phyloP scores from a whole-genome alignment of 2,797 vertebrate genomes.

The Parotocinclus haroldoi region DNA sequence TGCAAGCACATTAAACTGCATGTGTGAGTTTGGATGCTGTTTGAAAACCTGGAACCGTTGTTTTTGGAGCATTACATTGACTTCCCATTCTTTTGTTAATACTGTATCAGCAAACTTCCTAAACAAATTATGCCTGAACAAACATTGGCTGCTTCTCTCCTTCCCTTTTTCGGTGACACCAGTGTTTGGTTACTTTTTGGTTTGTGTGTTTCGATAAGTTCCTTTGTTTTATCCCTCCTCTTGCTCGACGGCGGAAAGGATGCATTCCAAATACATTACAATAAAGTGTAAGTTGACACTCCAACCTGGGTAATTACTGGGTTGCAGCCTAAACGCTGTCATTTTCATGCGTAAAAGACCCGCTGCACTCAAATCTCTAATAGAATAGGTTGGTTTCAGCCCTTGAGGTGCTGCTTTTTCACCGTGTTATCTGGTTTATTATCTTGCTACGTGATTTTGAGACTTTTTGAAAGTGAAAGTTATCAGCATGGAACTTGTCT shows the following conservation, averaged over 20 bases:
- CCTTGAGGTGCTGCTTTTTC: too few species aligned
- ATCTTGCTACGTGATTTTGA: too few species aligned
- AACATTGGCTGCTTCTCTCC: conserved; percentile 4
- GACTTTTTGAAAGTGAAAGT: too few species aligned
- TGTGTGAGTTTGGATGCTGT: conserved; percentile 30
- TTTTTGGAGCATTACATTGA: conserved; percentile 6
- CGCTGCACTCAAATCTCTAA: too few species aligned
- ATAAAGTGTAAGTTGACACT: too few species aligned
- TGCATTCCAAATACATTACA: too few species aligned
- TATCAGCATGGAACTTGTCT: too few species aligned
- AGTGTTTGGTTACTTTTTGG: conserved; percentile 6
- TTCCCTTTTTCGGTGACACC: not conserved
- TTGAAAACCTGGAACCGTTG: not conserved
- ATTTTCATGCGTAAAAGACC: too few species aligned
- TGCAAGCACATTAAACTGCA: conserved; percentile 42
- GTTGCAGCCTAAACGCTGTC: too few species aligned
- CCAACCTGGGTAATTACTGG: too few species aligned
- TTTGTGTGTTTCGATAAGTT: conserved; percentile 29
- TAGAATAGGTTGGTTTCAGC: too few species aligned
- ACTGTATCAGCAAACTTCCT: conserved; percentile 7
- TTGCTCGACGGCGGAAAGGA: conserved; percentile 22
- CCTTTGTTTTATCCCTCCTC: conserved; percentile 44
- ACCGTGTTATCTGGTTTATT: too few species aligned
- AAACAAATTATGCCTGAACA: conserved; percentile 11
- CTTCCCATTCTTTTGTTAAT: conserved; percentile 15